Evolutionary conservation across 1,140 invertebrate species (phyloP).

Genomic region (Drosophila micromelanica): DNA sequence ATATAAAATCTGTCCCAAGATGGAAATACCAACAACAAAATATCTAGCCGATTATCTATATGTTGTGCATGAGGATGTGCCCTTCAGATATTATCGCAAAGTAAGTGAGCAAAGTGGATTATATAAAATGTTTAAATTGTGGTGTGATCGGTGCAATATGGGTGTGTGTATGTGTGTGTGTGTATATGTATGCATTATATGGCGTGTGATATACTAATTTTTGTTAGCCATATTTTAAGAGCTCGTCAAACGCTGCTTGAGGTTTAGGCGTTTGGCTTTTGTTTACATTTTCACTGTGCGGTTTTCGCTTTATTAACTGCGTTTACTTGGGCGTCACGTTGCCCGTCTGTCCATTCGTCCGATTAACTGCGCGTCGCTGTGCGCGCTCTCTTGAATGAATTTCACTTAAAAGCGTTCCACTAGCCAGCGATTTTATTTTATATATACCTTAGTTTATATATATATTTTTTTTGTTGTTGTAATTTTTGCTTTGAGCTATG

Average conservation of each 20-base stretch:
- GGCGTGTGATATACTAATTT: constrained; percentile 34
- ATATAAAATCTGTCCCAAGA: constrained; percentile 83
- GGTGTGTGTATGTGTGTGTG: too few relatives aligned
- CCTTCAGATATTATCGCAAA: constrained; percentile 84
- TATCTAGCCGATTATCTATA: constrained; percentile 84
- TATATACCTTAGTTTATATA: constrained; percentile 9
- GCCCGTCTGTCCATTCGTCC: constrained; percentile 22
- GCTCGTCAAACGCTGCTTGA: constrained; percentile 6
- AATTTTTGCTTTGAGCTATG: constrained; percentile 27
- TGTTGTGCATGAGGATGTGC: constrained; percentile 83
- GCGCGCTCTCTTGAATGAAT: constrained; percentile 64
- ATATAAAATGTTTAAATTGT: too few relatives aligned
- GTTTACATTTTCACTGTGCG: constrained; percentile 79
- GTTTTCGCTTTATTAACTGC: constrained; percentile 80
- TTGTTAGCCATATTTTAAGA: constrained; percentile 25
- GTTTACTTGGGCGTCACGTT: constrained; percentile 59
- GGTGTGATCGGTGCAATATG: too few relatives aligned
- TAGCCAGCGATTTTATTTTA: constrained; percentile 46
- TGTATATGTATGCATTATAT: constrained; percentile 41
- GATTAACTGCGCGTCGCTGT: constrained; percentile 35
- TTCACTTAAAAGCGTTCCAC: constrained; percentile 64
- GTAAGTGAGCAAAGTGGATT: constrained; percentile 57
- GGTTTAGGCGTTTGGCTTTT: constrained; percentile 55
- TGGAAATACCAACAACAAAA: constrained; percentile 84
- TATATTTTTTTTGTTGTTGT: constrained; percentile 17